phyloP scores from a whole-genome alignment of 2,797 vertebrate species.

The Gallinago nigripennis region DNA sequence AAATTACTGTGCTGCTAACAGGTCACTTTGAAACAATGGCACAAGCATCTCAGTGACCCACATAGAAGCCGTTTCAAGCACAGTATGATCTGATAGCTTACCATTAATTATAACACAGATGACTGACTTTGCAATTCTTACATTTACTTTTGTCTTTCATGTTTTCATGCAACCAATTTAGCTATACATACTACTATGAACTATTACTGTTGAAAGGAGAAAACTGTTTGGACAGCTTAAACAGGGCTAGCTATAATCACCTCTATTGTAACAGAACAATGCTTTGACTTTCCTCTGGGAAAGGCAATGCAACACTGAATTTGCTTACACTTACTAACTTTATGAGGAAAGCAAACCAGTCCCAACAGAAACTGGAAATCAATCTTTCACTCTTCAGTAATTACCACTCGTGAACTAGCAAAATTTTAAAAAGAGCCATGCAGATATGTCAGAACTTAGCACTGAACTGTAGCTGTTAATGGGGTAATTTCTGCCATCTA shows the following conservation, averaged over 20 bases:
- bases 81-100: conserved; percentile 3
- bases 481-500: neutral
- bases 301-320: neutral
- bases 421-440: neutral
- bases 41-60: neutral
- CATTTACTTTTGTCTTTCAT: neutral
- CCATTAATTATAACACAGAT: conserved; percentile 1
- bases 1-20: neutral
- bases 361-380: neutral
- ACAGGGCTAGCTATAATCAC: neutral
- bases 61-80: neutral
- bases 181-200: neutral
- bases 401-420: neutral
- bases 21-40: conserved; percentile 11
- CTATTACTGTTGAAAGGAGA: neutral
- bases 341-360: neutral
- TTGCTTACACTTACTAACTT: neutral
- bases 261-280: neutral
- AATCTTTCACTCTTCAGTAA: neutral
- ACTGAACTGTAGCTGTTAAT: neutral
- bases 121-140: neutral
- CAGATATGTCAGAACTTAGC: neutral
- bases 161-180: neutral
- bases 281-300: neutral
- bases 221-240: neutral